Evolutionary conservation across 1,140 invertebrate species (phyloP).

Genomic region (Tenebrio molitor): DNA sequence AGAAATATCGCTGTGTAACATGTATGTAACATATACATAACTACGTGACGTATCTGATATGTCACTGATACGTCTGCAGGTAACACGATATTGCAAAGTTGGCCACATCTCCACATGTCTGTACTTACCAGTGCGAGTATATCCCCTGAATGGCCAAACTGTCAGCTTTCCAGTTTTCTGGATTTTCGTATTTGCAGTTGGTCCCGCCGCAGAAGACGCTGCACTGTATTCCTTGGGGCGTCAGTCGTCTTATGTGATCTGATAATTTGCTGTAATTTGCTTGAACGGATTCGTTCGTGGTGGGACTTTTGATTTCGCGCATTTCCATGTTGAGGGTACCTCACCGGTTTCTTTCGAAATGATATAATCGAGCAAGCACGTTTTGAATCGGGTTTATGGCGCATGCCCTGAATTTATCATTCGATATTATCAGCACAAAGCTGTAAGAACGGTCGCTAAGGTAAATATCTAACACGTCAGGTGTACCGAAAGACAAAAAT

Average conservation of each 20-base stretch:
- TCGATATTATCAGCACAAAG: slow-evolving; percentile 53
- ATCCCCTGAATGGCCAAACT: slow-evolving; percentile 83
- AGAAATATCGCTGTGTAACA: too few relatives aligned
- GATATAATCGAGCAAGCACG: slow-evolving; percentile 46
- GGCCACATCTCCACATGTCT: too few relatives aligned
- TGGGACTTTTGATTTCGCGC: slow-evolving; percentile 48
- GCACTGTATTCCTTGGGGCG: slow-evolving; percentile 79
- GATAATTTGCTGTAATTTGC: slow-evolving; percentile 65
- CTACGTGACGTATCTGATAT: too few relatives aligned
- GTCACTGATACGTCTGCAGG: too few relatives aligned
- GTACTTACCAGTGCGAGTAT: slow-evolving; percentile 87
- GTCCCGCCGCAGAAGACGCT: slow-evolving; percentile 86
- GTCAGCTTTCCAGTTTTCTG: slow-evolving; percentile 74
- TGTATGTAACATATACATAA: too few relatives aligned
- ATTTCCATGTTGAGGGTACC: slow-evolving; percentile 48
- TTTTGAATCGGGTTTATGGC: slow-evolving; percentile 45
- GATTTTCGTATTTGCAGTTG: slow-evolving; percentile 85
- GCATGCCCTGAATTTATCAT: slow-evolving; percentile 55
- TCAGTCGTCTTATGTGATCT: slow-evolving; percentile 65
- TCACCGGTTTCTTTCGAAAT: slow-evolving; percentile 36
- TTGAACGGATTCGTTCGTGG: slow-evolving; percentile 52
- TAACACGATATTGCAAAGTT: too few relatives aligned
- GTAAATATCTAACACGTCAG: slow-evolving; percentile 51
- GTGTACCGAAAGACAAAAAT: slow-evolving; percentile 42
- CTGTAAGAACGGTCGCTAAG: slow-evolving; percentile 52